Percentiles rank a stretch among this genome's conserved stretches.
These are phyloP conservation scores for Chrysolina haemoptera DNA, from an alignment of 2,888 invertebrate genomes.

Conservation along the genomic window DNA sequence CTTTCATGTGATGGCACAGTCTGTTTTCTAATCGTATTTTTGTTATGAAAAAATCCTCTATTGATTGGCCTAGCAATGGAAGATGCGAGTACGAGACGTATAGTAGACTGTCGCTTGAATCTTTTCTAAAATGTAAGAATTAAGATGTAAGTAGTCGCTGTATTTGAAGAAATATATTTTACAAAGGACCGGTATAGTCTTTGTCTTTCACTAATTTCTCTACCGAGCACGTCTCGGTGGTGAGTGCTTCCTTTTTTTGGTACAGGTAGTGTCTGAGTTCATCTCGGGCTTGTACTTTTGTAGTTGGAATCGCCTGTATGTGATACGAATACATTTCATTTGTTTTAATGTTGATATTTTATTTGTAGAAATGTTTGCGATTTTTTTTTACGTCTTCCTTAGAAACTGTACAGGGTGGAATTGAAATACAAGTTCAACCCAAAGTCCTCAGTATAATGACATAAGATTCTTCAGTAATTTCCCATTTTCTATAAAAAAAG, in stretches of 20 bases:
- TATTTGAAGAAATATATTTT: conserved; percentile 20
- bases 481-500: too few species aligned
- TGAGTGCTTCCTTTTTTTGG: background rate
- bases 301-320: too few species aligned
- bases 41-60: too few species aligned
- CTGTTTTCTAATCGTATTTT: too few species aligned
- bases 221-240: background rate
- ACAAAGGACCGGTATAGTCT: background rate
- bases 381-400: conserved; percentile 14
- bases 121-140: conserved; percentile 25
- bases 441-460: too few species aligned
- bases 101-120: conserved; percentile 4
- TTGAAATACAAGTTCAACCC: background rate
- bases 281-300: too few species aligned
- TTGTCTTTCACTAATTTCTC: conserved; percentile 18
- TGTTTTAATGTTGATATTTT: background rate
- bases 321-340: background rate
- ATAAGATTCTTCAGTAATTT: too few species aligned
- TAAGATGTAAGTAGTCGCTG: conserved; percentile 21
- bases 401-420: background rate
- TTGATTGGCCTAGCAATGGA: background rate
- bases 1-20: too few species aligned
- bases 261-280: too few species aligned
- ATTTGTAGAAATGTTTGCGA: conserved; percentile 7
- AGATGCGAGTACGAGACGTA: background rate